Evolutionary conservation across 2,797 vertebrate species (phyloP).

Genomic region (Myripristis jacobus): DNA sequence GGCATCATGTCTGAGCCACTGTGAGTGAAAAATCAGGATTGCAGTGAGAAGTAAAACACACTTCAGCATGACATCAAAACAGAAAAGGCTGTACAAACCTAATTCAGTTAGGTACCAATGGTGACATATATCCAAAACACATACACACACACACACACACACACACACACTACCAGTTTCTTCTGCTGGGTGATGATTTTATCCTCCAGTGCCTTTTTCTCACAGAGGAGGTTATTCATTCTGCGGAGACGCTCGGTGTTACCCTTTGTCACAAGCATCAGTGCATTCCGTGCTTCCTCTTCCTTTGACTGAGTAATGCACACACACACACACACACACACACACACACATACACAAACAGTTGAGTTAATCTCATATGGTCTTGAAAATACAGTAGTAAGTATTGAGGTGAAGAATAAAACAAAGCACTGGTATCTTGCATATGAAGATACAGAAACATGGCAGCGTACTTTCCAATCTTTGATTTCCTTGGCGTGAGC

Average conservation of each 20-base stretch:
- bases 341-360: slow-evolving; percentile 1
- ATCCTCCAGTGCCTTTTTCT: slow-evolving; percentile 85
- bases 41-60: too few species aligned
- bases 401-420: neutral
- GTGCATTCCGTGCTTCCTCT: slow-evolving; percentile 66
- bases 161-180: slow-evolving; percentile 77
- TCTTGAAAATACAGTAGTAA: neutral
- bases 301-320: slow-evolving; percentile 81
- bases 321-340: slow-evolving; percentile 17
- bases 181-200: slow-evolving; percentile 81
- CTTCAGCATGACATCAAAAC: too few species aligned
- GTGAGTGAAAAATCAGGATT: too few species aligned
- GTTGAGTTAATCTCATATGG: neutral
- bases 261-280: slow-evolving; percentile 82
- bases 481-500: slow-evolving; percentile 79
- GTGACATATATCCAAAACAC: neutral
- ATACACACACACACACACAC: neutral
- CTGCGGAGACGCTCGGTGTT: slow-evolving; percentile 83
- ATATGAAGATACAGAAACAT: slow-evolving; percentile 67
- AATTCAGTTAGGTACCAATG: too few species aligned
- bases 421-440: neutral
- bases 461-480: slow-evolving; percentile 81
- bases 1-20: too few species aligned
- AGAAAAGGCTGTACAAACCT: neutral
- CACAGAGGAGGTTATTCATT: slow-evolving; percentile 76